These are phyloP conservation scores for Danaus melanippus DNA, from an alignment of 1,140 invertebrate genomes.

Conservation along the genomic window DNA sequence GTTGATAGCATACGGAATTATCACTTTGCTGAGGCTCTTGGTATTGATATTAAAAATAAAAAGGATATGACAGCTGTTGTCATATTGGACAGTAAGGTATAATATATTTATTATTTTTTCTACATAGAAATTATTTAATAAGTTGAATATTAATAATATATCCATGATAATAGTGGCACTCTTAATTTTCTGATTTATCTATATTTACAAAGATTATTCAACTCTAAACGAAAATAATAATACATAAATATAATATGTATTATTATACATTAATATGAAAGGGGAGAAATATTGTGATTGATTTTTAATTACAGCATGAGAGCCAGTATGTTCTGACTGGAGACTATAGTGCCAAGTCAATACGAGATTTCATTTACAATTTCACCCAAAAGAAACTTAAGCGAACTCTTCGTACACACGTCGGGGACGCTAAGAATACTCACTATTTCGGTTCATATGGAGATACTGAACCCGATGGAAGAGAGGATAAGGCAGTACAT, in stretches of 20 bases:
- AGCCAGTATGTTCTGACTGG: slow-evolving; percentile 77
- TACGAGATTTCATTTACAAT: slow-evolving; percentile 78
- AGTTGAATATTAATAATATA: not conserved
- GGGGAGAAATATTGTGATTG: no score
- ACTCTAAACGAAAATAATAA: no score
- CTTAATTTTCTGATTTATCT: no score
- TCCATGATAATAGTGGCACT: no score
- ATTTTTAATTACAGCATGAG: slow-evolving; percentile 74
- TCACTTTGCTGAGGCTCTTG: slow-evolving; percentile 82
- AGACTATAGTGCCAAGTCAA: slow-evolving; percentile 71
- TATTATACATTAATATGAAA: no score
- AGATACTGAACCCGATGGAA: slow-evolving; percentile 18
- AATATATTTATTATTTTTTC: slow-evolving; percentile 9
- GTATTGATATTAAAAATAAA: slow-evolving; percentile 75
- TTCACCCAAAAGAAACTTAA: slow-evolving; percentile 74
- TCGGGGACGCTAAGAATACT: slow-evolving; percentile 51
- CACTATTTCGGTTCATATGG: slow-evolving; percentile 54
- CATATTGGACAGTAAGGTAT: slow-evolving; percentile 82
- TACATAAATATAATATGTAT: no score
- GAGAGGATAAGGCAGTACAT: slow-evolving; percentile 26
- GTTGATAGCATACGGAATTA: slow-evolving; percentile 80
- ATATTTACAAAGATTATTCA: no score
- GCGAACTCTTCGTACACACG: slow-evolving; percentile 58
- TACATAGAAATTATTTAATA: not conserved
- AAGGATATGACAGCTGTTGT: slow-evolving; percentile 79